These are phyloP conservation scores for Papilio demoleus DNA, from an alignment of 2,888 invertebrate genomes.

Conservation along the genomic window DNA sequence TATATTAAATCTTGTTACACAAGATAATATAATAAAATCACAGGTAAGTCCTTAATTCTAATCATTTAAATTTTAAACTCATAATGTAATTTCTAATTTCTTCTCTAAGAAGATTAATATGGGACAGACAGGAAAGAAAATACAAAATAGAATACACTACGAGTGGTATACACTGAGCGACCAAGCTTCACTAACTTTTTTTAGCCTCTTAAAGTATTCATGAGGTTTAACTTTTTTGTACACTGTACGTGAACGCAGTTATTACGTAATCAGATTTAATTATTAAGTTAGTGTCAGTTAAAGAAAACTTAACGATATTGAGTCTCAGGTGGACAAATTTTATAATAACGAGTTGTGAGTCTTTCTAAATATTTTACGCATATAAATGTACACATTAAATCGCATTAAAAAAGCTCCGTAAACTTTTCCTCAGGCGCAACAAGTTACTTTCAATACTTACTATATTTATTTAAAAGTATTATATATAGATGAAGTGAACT, in stretches of 20 bases:
- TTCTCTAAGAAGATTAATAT: constrained; percentile 48
- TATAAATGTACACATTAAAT: background rate
- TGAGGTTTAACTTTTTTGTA: background rate
- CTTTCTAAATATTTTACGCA: constrained; percentile 4
- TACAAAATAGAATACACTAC: constrained; percentile 28
- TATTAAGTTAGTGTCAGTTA: constrained; percentile 17
- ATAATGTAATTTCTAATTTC: constrained; percentile 43
- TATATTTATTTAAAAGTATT: background rate
- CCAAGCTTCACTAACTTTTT: background rate
- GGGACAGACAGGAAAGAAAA: constrained; percentile 40
- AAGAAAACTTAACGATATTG: constrained; percentile 27
- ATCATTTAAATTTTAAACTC: constrained; percentile 55
- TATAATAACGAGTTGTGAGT: constrained; percentile 29
- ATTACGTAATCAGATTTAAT: constrained; percentile 8
- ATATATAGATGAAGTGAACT: background rate
- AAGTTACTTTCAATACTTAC: background rate
- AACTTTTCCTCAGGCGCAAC: constrained; percentile 7
- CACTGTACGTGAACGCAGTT: background rate
- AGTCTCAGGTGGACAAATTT: constrained; percentile 23
- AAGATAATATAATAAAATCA: constrained; percentile 77
- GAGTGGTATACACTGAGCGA: background rate
- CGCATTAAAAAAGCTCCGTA: constrained; percentile 3
- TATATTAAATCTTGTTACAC: constrained; percentile 71
- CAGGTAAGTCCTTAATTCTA: constrained; percentile 78
- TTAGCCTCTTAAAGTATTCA: background rate